Percentiles rank a stretch among this genome's conserved stretches.
These are phyloP conservation scores for Oligia latruncula DNA, from an alignment of 2,888 invertebrate species.

Conservation along the genomic window DNA sequence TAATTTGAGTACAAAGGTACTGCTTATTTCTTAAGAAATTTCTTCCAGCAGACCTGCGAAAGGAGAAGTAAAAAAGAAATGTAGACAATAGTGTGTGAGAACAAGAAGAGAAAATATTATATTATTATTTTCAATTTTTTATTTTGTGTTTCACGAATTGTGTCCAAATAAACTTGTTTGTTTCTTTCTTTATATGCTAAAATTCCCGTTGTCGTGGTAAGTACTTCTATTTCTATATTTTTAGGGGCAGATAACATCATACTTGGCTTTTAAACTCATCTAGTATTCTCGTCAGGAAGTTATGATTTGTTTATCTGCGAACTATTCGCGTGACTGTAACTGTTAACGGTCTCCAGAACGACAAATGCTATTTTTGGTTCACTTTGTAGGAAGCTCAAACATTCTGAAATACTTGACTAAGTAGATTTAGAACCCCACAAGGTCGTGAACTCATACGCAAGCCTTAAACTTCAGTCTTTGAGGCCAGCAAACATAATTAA, in stretches of 20 bases:
- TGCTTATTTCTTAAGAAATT: too few species aligned
- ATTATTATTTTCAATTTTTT: too few species aligned
- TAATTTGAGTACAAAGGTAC: too few species aligned
- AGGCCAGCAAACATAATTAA: slow-evolving; percentile 36
- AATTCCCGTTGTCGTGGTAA: background rate
- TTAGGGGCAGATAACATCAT: too few species aligned
- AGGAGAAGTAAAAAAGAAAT: too few species aligned
- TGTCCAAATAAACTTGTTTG: too few species aligned
- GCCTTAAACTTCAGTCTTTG: background rate
- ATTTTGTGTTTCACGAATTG: too few species aligned
- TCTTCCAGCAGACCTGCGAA: too few species aligned
- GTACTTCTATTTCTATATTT: background rate
- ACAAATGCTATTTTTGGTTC: background rate
- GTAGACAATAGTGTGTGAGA: too few species aligned
- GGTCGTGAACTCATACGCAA: slow-evolving; percentile 3
- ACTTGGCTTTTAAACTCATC: background rate
- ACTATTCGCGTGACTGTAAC: background rate
- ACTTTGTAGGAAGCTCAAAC: background rate
- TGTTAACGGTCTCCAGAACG: background rate
- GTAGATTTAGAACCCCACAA: slow-evolving; percentile 10
- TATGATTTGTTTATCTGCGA: background rate
- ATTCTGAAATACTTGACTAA: background rate
- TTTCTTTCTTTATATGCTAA: background rate
- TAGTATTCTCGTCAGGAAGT: background rate
- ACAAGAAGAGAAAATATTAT: too few species aligned